Percentiles rank a stretch among this genome's conserved stretches.
Evolutionary conservation across 2,797 vertebrate species (phyloP).

Genomic region (Hyperoplus lanceolatus): DNA sequence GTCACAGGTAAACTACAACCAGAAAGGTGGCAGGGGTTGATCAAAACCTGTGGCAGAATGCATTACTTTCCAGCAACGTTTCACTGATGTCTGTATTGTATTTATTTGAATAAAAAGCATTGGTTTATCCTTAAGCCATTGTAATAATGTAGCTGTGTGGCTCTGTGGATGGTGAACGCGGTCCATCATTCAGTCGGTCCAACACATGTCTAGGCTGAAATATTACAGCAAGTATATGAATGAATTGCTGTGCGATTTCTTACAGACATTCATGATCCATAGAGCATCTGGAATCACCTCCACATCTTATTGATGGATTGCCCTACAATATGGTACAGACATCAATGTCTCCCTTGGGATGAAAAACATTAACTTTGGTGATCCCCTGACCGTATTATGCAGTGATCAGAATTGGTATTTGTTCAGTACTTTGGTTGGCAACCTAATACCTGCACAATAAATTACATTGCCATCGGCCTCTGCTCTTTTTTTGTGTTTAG

Average conservation of each 20-base stretch:
- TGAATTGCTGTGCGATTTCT: no score
- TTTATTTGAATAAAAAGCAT: not conserved
- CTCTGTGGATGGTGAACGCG: no score
- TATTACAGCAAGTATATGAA: not conserved
- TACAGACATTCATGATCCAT: no score
- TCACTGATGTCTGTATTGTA: not conserved
- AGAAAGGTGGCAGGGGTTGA: not conserved
- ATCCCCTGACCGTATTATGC: not conserved
- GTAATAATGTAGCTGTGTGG: no score
- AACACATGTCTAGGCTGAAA: not conserved
- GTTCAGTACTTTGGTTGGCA: not conserved
- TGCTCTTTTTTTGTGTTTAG: not conserved
- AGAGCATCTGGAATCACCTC: no score
- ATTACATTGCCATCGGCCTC: not conserved
- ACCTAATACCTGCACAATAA: not conserved
- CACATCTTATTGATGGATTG: not conserved
- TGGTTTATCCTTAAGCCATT: not conserved
- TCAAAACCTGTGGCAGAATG: not conserved
- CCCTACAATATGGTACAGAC: not conserved
- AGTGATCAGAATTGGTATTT: not conserved
- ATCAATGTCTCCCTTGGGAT: not conserved
- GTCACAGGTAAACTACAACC: constrained; percentile 1
- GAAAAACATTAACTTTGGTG: not conserved
- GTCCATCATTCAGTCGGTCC: not conserved
- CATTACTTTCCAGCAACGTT: not conserved